Evolutionary conservation across 1,140 invertebrate genomes (phyloP).

Genomic region (Aphelenchoides besseyi): DNA sequence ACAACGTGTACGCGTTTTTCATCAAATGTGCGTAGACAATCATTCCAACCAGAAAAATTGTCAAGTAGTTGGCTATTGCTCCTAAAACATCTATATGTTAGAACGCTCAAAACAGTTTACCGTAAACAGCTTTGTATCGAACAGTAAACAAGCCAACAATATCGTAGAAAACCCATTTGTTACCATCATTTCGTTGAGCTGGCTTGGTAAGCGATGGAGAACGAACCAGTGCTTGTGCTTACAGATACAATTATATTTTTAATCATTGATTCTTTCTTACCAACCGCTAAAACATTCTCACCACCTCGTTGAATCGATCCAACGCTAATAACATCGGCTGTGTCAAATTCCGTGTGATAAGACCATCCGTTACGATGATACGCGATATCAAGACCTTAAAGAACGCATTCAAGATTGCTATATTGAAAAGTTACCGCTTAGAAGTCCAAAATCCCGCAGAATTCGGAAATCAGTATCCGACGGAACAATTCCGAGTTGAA

Average conservation of each 20-base stretch:
- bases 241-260: too few relatives aligned
- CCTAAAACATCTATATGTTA: slow-evolving; percentile 29
- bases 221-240: slow-evolving; percentile 47
- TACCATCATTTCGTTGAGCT: slow-evolving; percentile 53
- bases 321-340: slow-evolving; percentile 73
- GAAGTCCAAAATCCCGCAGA: slow-evolving; percentile 74
- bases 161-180: slow-evolving; percentile 65
- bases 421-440: slow-evolving; percentile 66
- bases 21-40: slow-evolving; percentile 34
- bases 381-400: slow-evolving; percentile 84
- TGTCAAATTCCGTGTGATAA: slow-evolving; percentile 82
- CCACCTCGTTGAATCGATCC: slow-evolving; percentile 78
- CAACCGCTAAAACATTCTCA: slow-evolving; percentile 60
- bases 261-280: too few relatives aligned
- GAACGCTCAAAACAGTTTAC: slow-evolving; percentile 49
- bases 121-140: slow-evolving; percentile 62
- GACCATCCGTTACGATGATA: slow-evolving; percentile 88
- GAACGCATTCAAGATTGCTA: slow-evolving; percentile 60
- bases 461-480: slow-evolving; percentile 92
- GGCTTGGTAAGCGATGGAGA: slow-evolving; percentile 54
- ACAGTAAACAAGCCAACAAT: slow-evolving; percentile 65
- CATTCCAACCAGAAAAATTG: slow-evolving; percentile 36
- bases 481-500: slow-evolving; percentile 83
- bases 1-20: slow-evolving; percentile 41
- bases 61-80: slow-evolving; percentile 39